Evolutionary conservation across 2,797 vertebrate genomes (phyloP), one percentile per base, ranked within the genome.

Genomic region (Poecile montanus): DNA sequence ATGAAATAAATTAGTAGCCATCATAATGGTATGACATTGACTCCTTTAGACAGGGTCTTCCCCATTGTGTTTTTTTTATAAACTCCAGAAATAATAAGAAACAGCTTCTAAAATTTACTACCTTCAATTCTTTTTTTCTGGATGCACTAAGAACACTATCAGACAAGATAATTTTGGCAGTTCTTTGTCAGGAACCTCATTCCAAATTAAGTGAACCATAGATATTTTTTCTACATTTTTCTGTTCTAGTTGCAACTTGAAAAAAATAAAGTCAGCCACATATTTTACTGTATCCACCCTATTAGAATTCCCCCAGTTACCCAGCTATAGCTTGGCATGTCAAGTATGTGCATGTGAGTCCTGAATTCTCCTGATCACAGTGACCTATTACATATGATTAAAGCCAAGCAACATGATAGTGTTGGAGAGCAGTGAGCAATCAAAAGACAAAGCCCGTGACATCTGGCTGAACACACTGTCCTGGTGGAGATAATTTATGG

Each of bases 381-480:
- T 62, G 66, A 63, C 36, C 20, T 56, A 20, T 58, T 67, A 40
- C 11, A 47, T 42, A 62, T 60, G 1, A 1, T 90, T 89, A 83
- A 94, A 87, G 86, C n/a, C 44, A 85, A 88, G 45, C 16, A 42
- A 73, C 10, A 10, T 13, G 40, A 80, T 79, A 78, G 22, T 92
- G 47, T 75, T 30, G 23, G 56, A 85, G 36, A 44, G 40, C 38
- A 88, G 42, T 44, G 71, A 91, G 20, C 67, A 93, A 74, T 38
- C 25, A 63, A 72, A 94, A 93, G 95, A 65, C 38, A 89, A 96
- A 87, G 68, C 20, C 45, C 80, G 61, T 79, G 66, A 73, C 7
- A 36, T 95, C 83, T 97, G 95, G 76, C 56, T 94, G 92, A 95
- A 96, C 83, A 94, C 1, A 9, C 32, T 82, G 87, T 96, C 91